Base-by-base conservation (phyloP, 2,797 vertebrate species). In the Synaphobranchus kaupii region DNA sequence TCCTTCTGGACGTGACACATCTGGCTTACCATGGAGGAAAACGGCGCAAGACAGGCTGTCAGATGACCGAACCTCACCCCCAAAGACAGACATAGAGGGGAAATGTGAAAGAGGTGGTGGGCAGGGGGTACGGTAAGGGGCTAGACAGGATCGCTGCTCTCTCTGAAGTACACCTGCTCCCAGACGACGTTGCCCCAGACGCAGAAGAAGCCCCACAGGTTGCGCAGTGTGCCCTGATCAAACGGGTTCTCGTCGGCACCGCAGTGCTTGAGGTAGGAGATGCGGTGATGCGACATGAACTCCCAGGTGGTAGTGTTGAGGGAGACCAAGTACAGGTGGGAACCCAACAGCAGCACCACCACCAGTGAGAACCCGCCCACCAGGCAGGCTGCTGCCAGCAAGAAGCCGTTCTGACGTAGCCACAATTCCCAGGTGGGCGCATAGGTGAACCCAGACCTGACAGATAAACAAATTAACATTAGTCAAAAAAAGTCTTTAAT, bases 231-330 rank as follows among this genome's bases (percentile, higher is more conserved):
- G 9, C 98, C 98, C 0, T 95, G 97, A 94, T 99, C 98, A 0
- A 99, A 99, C 4, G 98, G 98, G 93, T 98, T 99, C 89, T 97
- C 94, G 4, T 97, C 96, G 0, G 92, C 58, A 7, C 95, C 96
- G 0, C 96, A 97, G 92, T 98, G 97, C 20, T 94, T 97, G 93
- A 99, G 97, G 97, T 99, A 99, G 92, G 97, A 96, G 87, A 99
- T 98, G 91, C 97, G 97, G 88, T 99, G 97, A 22, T 96, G 95
- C 0, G 97, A 98, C 96, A 98, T 97, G 95, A 99, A 99, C 92
- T 99, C 98, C 98, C 98, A 99, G 44, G 98, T 99, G 84, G 98
- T 99, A 87, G 96, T 97, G 93, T 99, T 99, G 88, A 96, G 95
- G 0, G 98, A 97, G 81, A 98, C 96, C 92, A 99, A 96, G 93